A percentile compares a stretch with the other conserved stretches of the same genome.
Conservation (phyloP, 2,888 invertebrate species). For the Eurois occulta region DNA sequence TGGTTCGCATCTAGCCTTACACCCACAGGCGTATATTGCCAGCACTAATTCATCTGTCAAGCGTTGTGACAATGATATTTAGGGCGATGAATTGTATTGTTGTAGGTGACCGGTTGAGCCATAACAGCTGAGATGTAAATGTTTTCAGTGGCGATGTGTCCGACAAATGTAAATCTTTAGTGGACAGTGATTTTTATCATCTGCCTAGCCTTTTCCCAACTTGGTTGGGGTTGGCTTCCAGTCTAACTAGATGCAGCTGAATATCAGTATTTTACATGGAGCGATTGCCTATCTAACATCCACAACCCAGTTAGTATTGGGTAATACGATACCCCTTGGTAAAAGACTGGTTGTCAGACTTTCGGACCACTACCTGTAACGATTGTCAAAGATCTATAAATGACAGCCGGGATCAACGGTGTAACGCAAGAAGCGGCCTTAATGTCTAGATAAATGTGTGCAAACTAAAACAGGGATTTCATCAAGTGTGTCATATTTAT, state of each 20-base stretch:
- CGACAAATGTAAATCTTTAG: not conserved
- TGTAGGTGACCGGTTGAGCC: not conserved
- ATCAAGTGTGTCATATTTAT: constrained; percentile 14
- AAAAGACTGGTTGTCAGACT: not conserved
- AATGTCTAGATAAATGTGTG: not conserved
- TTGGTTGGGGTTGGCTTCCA: not conserved
- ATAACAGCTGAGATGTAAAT: not conserved
- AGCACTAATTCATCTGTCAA: constrained; percentile 25
- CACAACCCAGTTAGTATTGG: not conserved
- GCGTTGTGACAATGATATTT: constrained; percentile 1
- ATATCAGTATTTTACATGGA: too few species aligned
- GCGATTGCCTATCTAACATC: not conserved
- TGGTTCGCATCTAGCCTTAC: not conserved
- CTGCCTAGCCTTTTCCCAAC: not conserved
- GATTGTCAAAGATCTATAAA: not conserved
- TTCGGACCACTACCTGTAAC: not conserved
- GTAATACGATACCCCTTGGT: too few species aligned
- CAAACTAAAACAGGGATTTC: not conserved
- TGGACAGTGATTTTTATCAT: not conserved
- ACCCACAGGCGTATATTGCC: not conserved
- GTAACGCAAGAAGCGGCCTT: not conserved
- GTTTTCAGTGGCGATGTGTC: not conserved
- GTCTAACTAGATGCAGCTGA: not conserved
- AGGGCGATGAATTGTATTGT: constrained; percentile 3
- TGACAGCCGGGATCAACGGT: not conserved